These are phyloP conservation scores for Eurosta solidaginis DNA, from an alignment of 1,140 invertebrate species.

Conservation along the genomic window DNA sequence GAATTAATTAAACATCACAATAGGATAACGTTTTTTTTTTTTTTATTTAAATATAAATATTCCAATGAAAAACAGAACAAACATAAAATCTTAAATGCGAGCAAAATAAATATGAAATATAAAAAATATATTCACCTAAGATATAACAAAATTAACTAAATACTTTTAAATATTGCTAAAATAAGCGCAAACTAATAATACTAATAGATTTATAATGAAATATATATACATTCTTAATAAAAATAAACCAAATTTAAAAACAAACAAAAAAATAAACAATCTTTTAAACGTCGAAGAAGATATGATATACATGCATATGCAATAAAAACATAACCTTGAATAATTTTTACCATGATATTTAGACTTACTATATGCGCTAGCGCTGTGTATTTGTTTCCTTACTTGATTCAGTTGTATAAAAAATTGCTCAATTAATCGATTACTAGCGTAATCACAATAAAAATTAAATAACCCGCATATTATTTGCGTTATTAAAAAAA, in stretches of 20 bases:
- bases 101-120: not conserved
- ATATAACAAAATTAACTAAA: not conserved
- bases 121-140: not conserved
- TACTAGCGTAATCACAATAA: too few species aligned
- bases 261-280: too few species aligned
- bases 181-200: not conserved
- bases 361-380: too few species aligned
- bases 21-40: not conserved
- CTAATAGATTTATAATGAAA: not conserved
- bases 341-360: constrained; percentile 10
- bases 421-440: too few species aligned
- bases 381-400: too few species aligned
- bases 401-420: too few species aligned
- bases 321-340: constrained; percentile 20
- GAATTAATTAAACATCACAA: constrained; percentile 22
- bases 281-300: too few species aligned
- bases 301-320: too few species aligned
- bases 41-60: not conserved
- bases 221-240: not conserved
- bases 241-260: not conserved
- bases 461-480: too few species aligned
- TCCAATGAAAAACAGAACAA: not conserved
- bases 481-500: too few species aligned
- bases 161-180: constrained; percentile 17
- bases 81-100: not conserved